Evolutionary conservation across 2,113 vertebrate genomes (phyloP).

Genomic region (Rhinoptilus africanus): DNA sequence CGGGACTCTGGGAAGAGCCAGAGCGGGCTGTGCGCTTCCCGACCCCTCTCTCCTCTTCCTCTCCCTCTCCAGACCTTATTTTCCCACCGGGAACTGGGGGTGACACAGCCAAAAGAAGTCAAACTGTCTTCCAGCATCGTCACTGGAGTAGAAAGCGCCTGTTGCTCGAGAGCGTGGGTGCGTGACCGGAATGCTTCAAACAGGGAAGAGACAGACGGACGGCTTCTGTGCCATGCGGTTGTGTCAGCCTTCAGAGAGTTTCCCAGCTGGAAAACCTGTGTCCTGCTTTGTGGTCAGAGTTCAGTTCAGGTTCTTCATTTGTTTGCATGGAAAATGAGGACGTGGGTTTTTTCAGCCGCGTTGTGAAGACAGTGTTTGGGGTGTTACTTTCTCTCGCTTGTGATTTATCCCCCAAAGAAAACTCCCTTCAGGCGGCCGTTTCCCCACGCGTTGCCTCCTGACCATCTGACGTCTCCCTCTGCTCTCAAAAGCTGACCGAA

Average conservation of each 20-base stretch:
- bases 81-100: not conserved
- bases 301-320: not conserved
- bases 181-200: fast-evolving
- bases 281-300: not conserved
- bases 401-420: not conserved
- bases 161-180: not conserved
- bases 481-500: not conserved
- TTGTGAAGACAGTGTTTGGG: not conserved
- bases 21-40: not conserved
- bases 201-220: not conserved
- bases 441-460: fast-evolving
- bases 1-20: not conserved
- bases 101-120: not conserved
- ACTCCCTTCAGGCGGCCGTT: not conserved
- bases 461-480: not conserved
- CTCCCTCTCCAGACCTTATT: not conserved
- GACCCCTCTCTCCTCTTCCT: not conserved
- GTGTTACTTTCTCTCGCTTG: not conserved
- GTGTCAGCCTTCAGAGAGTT: not conserved
- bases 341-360: fast-evolving
- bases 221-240: not conserved
- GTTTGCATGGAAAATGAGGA: not conserved
- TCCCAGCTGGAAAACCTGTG: not conserved
- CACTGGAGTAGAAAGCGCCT: not conserved
- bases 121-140: fast-evolving